Base-by-base conservation (phyloP, 2,797 vertebrate genomes). In the Tauraco hartlaubi region DNA sequence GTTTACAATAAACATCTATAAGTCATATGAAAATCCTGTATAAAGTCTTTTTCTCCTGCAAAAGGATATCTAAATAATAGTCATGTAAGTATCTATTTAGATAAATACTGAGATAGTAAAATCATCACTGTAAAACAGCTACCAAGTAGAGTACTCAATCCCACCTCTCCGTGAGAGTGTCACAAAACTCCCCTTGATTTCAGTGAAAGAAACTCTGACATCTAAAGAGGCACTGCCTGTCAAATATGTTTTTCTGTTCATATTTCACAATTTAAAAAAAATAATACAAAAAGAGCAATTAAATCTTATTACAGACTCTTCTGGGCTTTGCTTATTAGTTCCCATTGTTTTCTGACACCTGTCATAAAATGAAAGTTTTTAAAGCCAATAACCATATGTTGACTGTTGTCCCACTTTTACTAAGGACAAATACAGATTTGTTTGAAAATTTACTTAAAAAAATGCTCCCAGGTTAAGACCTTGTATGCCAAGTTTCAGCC, bases 391-490 rank as follows among this genome's bases (percentile, higher is more conserved):
- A 31, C 39, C 51, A 4, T 43, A 59, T 44, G 35, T 89, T 91
- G 88, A 83, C 68, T 62, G 37, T 77, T 78, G 61, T 83, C 80
- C 29, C 20, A 37, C 52, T 94, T 93, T 81, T 55, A 69, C 75
- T 87, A 91, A 80, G 88, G 59, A 59, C 68, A 94, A 96, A 95
- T 64, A 92, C 29, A 66, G 76, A 92, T 95, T 95, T 97, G 86
- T 94, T 97, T 97, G 92, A 95, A 96, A 97, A 97, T 97, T 97
- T 97, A 91, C 90, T 93, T 97, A 71, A 94, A 97, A 92, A 91
- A 93, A 88, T 93, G 84, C 77, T 97, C 89, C 91, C 61, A 93
- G 98, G 98, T 98, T 98, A 98, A 98, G 97, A 98, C 97, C 93
- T 90, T 85, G 89, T 80, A 97, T 91, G 91, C 88, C 97, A 98